A percentile compares a stretch with the other conserved stretches of the same genome.
Conservation (phyloP, 2,797 vertebrate species). For the Morelia viridis region DNA sequence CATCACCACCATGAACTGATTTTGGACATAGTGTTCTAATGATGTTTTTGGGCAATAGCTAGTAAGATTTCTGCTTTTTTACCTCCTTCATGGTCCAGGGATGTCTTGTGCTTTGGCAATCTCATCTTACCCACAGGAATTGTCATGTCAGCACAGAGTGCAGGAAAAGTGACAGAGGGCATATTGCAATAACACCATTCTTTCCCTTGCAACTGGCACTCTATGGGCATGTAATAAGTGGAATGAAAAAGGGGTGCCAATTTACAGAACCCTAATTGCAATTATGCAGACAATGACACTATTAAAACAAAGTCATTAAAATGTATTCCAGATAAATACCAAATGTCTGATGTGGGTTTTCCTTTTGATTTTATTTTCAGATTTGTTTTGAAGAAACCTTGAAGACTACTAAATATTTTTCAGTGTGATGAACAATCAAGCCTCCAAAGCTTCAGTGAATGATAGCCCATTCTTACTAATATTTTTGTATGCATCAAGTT, state of each 20-base stretch:
- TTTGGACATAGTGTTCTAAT: neutral
- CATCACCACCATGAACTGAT: neutral
- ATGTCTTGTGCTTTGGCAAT: slow-evolving; percentile 1
- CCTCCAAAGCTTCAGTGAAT: too few relatives aligned
- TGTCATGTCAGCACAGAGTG: neutral
- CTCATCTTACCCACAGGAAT: slow-evolving; percentile 4
- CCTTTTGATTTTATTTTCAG: neutral
- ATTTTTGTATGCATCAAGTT: neutral
- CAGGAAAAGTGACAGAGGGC: neutral
- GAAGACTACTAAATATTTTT: neutral
- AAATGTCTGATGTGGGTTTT: neutral
- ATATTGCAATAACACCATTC: neutral
- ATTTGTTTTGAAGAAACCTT: neutral
- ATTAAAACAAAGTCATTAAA: slow-evolving; percentile 2
- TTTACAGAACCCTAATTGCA: neutral
- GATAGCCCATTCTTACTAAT: neutral
- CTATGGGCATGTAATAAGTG: neutral
- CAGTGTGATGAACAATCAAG: neutral
- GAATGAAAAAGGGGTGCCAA: neutral
- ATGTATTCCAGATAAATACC: neutral
- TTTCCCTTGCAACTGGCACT: neutral
- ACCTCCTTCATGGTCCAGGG: slow-evolving; percentile 9
- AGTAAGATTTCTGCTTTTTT: neutral
- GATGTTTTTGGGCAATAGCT: neutral
- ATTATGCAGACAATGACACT: neutral